A percentile compares a stretch with the other conserved stretches of the same genome.
Conservation (phyloP, 2,113 vertebrate genomes). For the Urocolius indicus region DNA sequence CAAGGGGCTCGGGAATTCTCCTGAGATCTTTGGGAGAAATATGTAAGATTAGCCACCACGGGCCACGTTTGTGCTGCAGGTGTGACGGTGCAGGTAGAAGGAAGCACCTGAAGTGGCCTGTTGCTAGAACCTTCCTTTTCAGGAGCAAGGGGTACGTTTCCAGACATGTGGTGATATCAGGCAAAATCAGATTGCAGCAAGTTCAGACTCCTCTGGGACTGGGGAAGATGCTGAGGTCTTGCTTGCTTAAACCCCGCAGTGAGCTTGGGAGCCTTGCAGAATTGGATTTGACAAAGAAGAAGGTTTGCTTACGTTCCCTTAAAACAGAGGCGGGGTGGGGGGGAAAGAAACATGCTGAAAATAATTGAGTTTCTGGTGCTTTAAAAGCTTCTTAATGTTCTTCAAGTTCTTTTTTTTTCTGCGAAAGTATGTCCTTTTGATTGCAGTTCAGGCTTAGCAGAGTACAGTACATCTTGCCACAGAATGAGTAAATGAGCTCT, state of each 20-base stretch:
- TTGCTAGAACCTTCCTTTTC: background rate
- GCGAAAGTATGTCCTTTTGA: constrained; percentile 30
- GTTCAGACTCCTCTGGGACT: constrained; percentile 1
- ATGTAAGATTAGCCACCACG: background rate
- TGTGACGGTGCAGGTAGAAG: background rate
- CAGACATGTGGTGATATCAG: background rate
- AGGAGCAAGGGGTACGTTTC: background rate
- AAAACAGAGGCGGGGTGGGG: background rate
- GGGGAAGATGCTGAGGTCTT: background rate
- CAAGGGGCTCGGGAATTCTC: background rate
- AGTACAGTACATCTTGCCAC: constrained; percentile 53
- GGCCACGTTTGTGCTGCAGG: background rate
- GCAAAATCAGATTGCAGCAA: background rate
- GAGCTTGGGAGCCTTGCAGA: background rate
- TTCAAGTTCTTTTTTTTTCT: constrained; percentile 10
- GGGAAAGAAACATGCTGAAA: background rate
- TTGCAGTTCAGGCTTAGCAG: constrained; percentile 42
- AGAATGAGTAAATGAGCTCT: constrained; percentile 51
- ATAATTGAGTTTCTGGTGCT: constrained; percentile 57
- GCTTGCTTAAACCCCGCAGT: constrained; percentile 15
- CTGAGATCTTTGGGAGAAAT: background rate
- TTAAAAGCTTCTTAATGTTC: constrained; percentile 59
- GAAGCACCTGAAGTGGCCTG: background rate
- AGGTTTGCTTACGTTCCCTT: constrained; percentile 15
- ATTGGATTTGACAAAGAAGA: background rate